phyloP scores from a whole-genome alignment of 1,140 invertebrate species.

The Brachionus asplanchnoidis region DNA sequence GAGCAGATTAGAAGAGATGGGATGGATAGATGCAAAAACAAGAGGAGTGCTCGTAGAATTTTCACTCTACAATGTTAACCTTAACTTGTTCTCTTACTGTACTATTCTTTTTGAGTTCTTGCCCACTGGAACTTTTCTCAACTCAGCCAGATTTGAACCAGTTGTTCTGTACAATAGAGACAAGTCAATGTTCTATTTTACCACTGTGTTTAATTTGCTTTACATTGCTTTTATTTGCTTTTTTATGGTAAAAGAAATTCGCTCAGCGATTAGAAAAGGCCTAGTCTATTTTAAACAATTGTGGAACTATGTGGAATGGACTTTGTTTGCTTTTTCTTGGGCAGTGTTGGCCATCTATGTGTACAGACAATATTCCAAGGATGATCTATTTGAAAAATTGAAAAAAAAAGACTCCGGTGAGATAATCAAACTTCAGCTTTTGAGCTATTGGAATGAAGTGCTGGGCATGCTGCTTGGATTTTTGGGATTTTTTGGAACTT shows the following conservation, averaged over 20 bases:
- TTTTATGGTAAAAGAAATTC: conserved; percentile 51
- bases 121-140: conserved; percentile 58
- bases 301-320: conserved; percentile 57
- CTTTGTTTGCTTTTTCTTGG: conserved; percentile 55
- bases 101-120: conserved; percentile 60
- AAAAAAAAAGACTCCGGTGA: conserved; percentile 53
- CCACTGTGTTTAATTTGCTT: conserved; percentile 54
- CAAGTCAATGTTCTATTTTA: conserved; percentile 48
- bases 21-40: conserved; percentile 62
- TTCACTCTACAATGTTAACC: conserved; percentile 62
- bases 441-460: conserved; percentile 38
- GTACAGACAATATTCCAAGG: conserved; percentile 51
- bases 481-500: conserved; percentile 4
- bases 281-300: conserved; percentile 55
- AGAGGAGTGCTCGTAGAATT: conserved; percentile 62
- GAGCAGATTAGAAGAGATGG: conserved; percentile 56
- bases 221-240: conserved; percentile 58
- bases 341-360: conserved; percentile 55
- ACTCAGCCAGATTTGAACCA: conserved; percentile 59
- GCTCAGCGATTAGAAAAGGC: not conserved
- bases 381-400: conserved; percentile 54
- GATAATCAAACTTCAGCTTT: conserved; percentile 52
- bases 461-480: conserved; percentile 19
- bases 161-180: conserved; percentile 47
- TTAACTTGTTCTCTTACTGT: conserved; percentile 60